A percentile compares a stretch with the other conserved stretches of the same genome.
These are phyloP conservation scores for Sebastiscus albofasciatus DNA, from an alignment of 2,797 vertebrate species.

Conservation along the genomic window DNA sequence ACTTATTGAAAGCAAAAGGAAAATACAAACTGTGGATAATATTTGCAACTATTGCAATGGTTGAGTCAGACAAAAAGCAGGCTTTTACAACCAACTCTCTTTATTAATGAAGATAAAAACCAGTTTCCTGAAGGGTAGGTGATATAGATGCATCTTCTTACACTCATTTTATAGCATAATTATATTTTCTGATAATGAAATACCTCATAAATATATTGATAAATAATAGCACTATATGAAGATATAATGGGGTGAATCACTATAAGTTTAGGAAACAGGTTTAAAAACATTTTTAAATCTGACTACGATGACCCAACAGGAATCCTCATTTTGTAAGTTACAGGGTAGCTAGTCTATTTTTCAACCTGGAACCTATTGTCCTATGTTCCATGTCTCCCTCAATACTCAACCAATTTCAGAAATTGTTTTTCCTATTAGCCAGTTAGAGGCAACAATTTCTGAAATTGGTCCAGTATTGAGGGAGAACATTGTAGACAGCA, in stretches of 20 bases:
- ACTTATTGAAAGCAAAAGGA: neutral
- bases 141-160: neutral
- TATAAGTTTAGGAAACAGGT: neutral
- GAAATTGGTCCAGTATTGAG: too few relatives aligned
- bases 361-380: too few relatives aligned
- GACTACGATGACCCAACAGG: neutral
- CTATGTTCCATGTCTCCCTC: too few relatives aligned
- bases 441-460: too few relatives aligned
- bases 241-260: neutral
- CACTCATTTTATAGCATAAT: neutral
- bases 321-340: neutral
- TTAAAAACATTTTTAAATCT: neutral
- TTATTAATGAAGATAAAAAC: neutral
- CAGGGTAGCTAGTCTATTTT: too few relatives aligned
- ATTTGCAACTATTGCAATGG: neutral
- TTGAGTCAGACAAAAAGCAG: neutral
- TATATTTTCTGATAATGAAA: neutral
- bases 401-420: too few relatives aligned
- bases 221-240: neutral
- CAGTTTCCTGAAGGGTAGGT: neutral
- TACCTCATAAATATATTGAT: neutral
- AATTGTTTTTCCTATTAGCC: too few relatives aligned
- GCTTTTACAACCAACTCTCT: neutral
- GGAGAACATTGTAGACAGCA: too few relatives aligned
- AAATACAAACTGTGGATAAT: neutral